These are phyloP conservation scores for Eilema depressum DNA, from an alignment of 2,888 invertebrate genomes.

Conservation along the genomic window DNA sequence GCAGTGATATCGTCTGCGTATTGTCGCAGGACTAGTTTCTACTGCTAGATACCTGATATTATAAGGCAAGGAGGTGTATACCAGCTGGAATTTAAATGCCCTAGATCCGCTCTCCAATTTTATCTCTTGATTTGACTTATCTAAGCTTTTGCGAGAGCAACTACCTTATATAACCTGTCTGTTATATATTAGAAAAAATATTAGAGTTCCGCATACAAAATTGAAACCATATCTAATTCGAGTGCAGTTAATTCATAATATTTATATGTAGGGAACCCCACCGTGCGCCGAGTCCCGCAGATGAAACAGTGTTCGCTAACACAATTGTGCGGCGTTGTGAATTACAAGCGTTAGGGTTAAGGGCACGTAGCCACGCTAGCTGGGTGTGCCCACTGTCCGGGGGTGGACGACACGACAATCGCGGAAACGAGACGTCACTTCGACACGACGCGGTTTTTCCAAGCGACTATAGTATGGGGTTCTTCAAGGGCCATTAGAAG, in stretches of 20 bases:
- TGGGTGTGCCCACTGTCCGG: conserved; percentile 15
- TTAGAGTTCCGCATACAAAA: neutral
- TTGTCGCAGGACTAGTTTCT: too few relatives aligned
- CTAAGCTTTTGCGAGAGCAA: too few relatives aligned
- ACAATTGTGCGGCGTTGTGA: conserved; percentile 60
- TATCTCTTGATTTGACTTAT: too few relatives aligned
- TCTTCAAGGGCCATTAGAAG: too few relatives aligned
- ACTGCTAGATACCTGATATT: too few relatives aligned
- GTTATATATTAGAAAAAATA: neutral
- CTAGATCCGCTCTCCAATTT: too few relatives aligned
- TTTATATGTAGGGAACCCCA: conserved; percentile 29
- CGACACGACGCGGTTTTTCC: too few relatives aligned
- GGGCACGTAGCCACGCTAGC: conserved; percentile 61
- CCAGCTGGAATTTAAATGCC: too few relatives aligned
- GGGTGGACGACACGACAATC: conserved; percentile 14
- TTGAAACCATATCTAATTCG: neutral
- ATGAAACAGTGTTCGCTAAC: conserved; percentile 52
- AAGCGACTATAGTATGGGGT: too few relatives aligned
- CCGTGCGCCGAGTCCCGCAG: conserved; percentile 37
- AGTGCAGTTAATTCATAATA: neutral
- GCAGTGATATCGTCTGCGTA: too few relatives aligned
- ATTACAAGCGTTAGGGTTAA: conserved; percentile 72
- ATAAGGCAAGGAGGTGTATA: too few relatives aligned
- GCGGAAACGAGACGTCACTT: neutral
- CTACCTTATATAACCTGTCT: too few relatives aligned